phyloP scores from a whole-genome alignment of 2,113 vertebrate species.

The Phaethon lepturus region DNA sequence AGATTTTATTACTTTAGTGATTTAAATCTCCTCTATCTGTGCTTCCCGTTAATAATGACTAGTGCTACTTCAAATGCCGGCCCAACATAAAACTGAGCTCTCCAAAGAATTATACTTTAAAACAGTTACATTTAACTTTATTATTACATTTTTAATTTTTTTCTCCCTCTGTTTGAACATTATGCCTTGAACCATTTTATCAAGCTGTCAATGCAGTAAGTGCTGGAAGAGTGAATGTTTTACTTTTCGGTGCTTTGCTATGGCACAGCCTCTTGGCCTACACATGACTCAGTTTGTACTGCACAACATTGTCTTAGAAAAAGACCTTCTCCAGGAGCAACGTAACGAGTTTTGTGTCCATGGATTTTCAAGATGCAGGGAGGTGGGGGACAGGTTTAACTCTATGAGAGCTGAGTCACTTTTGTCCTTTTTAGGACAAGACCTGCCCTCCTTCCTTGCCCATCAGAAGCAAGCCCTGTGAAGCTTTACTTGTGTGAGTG shows the following conservation, averaged over 20 bases:
- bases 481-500: background rate
- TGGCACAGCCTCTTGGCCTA: slow-evolving; percentile 40
- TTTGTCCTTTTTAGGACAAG: background rate
- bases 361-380: background rate
- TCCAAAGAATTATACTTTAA: slow-evolving; percentile 83
- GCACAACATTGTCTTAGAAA: background rate
- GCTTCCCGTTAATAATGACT: slow-evolving; percentile 84
- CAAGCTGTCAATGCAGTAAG: slow-evolving; percentile 73
- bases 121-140: slow-evolving; percentile 84
- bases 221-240: slow-evolving; percentile 60
- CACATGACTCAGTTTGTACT: background rate
- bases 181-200: slow-evolving; percentile 75
- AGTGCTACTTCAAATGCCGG: slow-evolving; percentile 79
- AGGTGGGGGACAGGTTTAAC: background rate
- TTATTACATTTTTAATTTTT: slow-evolving; percentile 81
- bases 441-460: background rate
- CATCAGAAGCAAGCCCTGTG: background rate
- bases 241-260: slow-evolving; percentile 22
- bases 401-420: background rate
- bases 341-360: background rate
- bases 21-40: slow-evolving; percentile 84
- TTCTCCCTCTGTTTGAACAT: slow-evolving; percentile 75
- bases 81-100: slow-evolving; percentile 81
- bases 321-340: background rate
- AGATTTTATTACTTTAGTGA: slow-evolving; percentile 85